phyloP scores from a whole-genome alignment of 2,113 vertebrate species.

The Plestiodon gilberti region DNA sequence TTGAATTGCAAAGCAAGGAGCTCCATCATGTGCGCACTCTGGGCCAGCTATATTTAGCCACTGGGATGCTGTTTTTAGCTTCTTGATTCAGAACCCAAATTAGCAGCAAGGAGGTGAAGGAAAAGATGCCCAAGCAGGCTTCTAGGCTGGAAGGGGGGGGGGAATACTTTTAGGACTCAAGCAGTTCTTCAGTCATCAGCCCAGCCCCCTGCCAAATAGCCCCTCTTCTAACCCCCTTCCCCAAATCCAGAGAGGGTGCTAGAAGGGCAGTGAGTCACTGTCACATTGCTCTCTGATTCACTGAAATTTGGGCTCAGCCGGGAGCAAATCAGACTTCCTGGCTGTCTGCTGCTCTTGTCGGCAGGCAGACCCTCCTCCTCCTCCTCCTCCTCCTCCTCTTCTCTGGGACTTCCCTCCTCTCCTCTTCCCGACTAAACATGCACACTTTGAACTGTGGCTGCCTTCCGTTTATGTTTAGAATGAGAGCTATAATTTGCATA shows the following conservation, averaged over 20 bases:
- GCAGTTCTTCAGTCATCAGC: not conserved
- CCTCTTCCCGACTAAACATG: too few relatives aligned
- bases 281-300: not conserved
- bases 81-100: constrained; percentile 40
- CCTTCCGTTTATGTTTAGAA: too few relatives aligned
- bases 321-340: not conserved
- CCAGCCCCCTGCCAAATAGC: not conserved
- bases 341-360: not conserved
- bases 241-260: constrained; percentile 60
- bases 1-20: constrained; percentile 15
- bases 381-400: not conserved
- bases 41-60: constrained; percentile 25
- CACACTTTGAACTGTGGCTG: not conserved
- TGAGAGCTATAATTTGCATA: too few relatives aligned
- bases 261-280: constrained; percentile 16
- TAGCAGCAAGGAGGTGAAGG: constrained; percentile 42
- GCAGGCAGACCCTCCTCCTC: not conserved
- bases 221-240: constrained; percentile 14
- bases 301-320: not conserved
- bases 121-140: constrained; percentile 3
- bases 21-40: not conserved
- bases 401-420: not conserved
- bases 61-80: constrained; percentile 26
- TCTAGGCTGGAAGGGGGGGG: not conserved
- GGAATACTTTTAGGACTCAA: not conserved